phyloP scores from a whole-genome alignment of 2,888 invertebrate species.

The Pyrochroa serraticornis region DNA sequence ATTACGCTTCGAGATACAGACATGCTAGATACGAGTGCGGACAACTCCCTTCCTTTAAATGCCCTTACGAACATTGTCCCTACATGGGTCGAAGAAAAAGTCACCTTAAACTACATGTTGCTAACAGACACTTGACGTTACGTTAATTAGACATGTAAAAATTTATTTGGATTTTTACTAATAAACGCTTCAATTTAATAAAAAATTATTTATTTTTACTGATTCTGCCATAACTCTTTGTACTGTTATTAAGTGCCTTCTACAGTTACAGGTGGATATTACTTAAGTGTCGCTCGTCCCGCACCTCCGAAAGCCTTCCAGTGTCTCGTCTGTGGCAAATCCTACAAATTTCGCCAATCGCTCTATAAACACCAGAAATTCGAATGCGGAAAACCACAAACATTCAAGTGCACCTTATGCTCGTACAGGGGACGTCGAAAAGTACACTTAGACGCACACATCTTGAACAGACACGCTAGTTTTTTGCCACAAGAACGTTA shows the following conservation, averaged over 20 bases:
- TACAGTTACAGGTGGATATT: too few relatives aligned
- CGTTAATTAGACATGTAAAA: neutral
- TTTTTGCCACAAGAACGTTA: too few relatives aligned
- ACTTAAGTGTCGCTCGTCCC: too few relatives aligned
- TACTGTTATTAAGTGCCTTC: too few relatives aligned
- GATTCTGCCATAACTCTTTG: too few relatives aligned
- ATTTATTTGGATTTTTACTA: neutral
- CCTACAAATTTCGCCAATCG: slow-evolving; percentile 36
- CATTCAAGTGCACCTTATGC: slow-evolving; percentile 35
- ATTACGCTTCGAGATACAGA: slow-evolving; percentile 51
- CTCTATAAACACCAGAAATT: slow-evolving; percentile 36
- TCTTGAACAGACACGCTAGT: slow-evolving; percentile 23
- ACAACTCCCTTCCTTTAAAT: slow-evolving; percentile 36
- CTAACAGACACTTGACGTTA: slow-evolving; percentile 21
- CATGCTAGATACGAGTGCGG: slow-evolving; percentile 76
- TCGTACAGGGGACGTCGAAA: slow-evolving; percentile 30
- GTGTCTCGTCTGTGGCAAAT: slow-evolving; percentile 29
- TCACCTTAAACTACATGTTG: slow-evolving; percentile 28
- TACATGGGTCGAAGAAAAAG: slow-evolving; percentile 30
- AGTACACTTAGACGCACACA: slow-evolving; percentile 28
- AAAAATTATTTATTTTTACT: too few relatives aligned
- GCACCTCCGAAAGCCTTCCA: slow-evolving; percentile 3
- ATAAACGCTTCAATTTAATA: too few relatives aligned
- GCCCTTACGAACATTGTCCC: slow-evolving; percentile 28
- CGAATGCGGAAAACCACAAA: slow-evolving; percentile 37